phyloP scores from a whole-genome alignment of 2,797 vertebrate species.

The Anableps anableps region DNA sequence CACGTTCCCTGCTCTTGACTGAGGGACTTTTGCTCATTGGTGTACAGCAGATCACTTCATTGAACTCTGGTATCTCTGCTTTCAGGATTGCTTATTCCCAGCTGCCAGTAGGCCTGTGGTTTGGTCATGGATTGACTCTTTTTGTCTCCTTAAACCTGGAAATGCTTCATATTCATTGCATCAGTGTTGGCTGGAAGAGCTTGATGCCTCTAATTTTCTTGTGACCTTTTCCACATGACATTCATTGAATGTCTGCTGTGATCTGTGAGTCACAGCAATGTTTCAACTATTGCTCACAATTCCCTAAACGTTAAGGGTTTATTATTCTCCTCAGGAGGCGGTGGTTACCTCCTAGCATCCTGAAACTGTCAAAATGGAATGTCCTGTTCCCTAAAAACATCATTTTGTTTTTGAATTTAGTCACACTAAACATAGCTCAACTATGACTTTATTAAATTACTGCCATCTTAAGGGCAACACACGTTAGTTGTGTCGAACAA shows the following conservation, averaged over 20 bases:
- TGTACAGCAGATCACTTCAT: constrained; percentile 6
- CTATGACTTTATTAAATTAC: background rate
- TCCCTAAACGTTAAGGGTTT: background rate
- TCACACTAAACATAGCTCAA: background rate
- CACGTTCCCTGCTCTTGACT: background rate
- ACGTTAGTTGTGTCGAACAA: background rate
- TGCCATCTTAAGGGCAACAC: background rate
- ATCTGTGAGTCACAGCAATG: background rate
- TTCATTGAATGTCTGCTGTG: background rate
- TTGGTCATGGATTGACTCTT: background rate
- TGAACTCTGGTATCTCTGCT: background rate
- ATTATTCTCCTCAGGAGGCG: background rate
- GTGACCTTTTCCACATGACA: background rate
- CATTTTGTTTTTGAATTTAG: background rate
- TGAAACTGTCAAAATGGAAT: background rate
- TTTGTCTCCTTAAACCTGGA: too few relatives aligned
- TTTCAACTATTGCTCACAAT: background rate
- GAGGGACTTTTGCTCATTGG: background rate
- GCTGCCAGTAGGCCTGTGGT: background rate
- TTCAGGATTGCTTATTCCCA: background rate
- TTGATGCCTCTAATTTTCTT: background rate
- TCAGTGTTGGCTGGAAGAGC: background rate
- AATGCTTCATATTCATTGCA: background rate
- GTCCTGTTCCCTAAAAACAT: background rate
- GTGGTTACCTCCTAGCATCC: background rate